Base-by-base conservation (phyloP, 2,797 vertebrate species). In the Kryptopterus vitreolus region DNA sequence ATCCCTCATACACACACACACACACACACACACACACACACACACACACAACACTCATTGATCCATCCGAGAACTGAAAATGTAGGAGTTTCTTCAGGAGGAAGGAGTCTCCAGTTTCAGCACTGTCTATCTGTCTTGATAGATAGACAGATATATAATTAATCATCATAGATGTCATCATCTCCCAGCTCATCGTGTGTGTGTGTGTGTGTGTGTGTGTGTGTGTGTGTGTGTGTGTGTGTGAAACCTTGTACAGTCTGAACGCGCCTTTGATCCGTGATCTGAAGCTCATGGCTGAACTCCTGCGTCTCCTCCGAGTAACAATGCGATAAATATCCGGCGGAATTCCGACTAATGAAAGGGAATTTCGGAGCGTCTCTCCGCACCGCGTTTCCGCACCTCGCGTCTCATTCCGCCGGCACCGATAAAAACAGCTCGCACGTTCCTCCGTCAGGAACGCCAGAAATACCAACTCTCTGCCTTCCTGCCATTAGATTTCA, bases 401-500 rank as follows among this genome's bases (percentile, higher is more conserved):
- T 50, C 65, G 79, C 65, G 81, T 78, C 8, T 46, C 20, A 46
- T 81, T 84, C 59, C 78, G 61, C 53, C 31, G 57, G 66, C n/a
- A 33, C 62, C 68, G 70, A 68, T 61, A 78, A 79, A 73, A 68
- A 66, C 71, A 55, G 78, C 82, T 85, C 35, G 85, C 85, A 86
- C 46, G 31, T 71, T 57, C 43, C 22, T 77, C 69, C 43, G 83
- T 74, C 75, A 85, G 72, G 74, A 80, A 69, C 50, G 79, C 83
- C 81, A 72, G 76, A 83, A 84, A 85, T 77, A 69, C 71, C 76
- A 38, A 74, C 62, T 52, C 80, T 78, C 85, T 79, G 77, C 77
- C 87, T 86, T 78, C 79, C 79, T 82, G 86, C 87, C 86, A 84
- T 87, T 82, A 82, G 82, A 82, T 86, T 85, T 77, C 89, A 91